These are phyloP conservation scores for Oxyura jamaicensis DNA, from an alignment of 2,113 vertebrate genomes.

Conservation along the genomic window DNA sequence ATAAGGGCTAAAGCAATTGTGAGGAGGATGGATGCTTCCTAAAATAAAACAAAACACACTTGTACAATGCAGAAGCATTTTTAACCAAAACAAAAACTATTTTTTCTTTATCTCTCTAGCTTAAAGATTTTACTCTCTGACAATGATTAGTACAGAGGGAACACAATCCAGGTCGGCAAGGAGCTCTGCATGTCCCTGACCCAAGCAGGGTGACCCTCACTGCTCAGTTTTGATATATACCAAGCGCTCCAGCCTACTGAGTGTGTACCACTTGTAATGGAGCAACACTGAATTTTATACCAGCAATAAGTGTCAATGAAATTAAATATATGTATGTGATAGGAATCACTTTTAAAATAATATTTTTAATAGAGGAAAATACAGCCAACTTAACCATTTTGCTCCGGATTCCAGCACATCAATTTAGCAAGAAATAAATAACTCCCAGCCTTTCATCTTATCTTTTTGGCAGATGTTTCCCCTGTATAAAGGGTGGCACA, in stretches of 20 bases:
- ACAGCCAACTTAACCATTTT: slow-evolving; percentile 15
- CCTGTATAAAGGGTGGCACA: slow-evolving; percentile 59
- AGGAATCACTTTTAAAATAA: background rate
- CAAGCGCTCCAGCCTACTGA: background rate
- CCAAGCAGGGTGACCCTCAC: background rate
- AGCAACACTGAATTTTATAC: background rate
- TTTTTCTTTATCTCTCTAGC: background rate
- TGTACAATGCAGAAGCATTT: background rate
- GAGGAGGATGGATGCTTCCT: background rate
- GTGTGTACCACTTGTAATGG: background rate
- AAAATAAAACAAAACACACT: background rate
- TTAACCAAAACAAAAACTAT: background rate
- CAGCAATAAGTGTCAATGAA: background rate
- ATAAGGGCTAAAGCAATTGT: background rate
- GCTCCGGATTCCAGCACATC: slow-evolving; percentile 4
- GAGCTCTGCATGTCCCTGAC: background rate
- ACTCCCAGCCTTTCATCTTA: slow-evolving; percentile 60
- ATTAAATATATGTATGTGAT: background rate
- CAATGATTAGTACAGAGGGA: background rate
- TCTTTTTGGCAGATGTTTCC: slow-evolving; percentile 69
- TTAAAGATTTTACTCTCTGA: background rate
- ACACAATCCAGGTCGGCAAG: background rate
- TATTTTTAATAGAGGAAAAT: background rate
- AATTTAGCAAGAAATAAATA: slow-evolving; percentile 60
- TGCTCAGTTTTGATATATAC: background rate